Conservation (phyloP, 1,140 invertebrate species). For the Papilio aristodemus region DNA sequence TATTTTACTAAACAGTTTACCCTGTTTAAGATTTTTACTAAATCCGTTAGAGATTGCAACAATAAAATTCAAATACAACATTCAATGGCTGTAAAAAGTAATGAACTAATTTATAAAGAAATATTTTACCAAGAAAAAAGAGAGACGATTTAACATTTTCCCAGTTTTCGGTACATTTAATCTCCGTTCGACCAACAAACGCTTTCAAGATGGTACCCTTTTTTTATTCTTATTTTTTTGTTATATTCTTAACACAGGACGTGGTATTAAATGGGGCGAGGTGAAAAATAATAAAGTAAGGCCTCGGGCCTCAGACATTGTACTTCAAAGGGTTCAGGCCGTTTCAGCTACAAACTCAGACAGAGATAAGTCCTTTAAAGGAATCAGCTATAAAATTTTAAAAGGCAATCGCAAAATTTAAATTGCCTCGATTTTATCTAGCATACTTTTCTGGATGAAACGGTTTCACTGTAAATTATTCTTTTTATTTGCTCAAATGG, state of each 20-base stretch:
- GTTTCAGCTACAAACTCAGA: background rate
- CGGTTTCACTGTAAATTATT: background rate
- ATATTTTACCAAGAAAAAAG: slow-evolving; percentile 2
- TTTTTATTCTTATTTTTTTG: slow-evolving; percentile 31
- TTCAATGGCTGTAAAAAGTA: background rate
- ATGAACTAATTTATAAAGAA: slow-evolving; percentile 10
- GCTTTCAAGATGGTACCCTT: slow-evolving; percentile 31
- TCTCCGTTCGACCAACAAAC: slow-evolving; percentile 33
- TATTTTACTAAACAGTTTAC: no score
- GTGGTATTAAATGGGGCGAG: slow-evolving; percentile 29
- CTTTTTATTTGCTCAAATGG: background rate
- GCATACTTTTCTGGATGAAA: background rate
- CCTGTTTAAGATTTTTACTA: no score
- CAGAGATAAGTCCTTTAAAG: background rate
- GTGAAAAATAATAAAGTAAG: slow-evolving; percentile 28
- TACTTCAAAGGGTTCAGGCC: background rate
- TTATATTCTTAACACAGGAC: slow-evolving; percentile 31
- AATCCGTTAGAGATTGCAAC: no score
- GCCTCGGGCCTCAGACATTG: slow-evolving; percentile 18
- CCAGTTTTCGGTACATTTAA: slow-evolving; percentile 33
- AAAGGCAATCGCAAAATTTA: background rate
- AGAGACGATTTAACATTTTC: slow-evolving; percentile 14
- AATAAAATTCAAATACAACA: background rate
- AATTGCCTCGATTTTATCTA: background rate
- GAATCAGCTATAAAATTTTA: slow-evolving; percentile 6